phyloP scores from a whole-genome alignment of 2,113 vertebrate species.

The Struthidea cinerea region DNA sequence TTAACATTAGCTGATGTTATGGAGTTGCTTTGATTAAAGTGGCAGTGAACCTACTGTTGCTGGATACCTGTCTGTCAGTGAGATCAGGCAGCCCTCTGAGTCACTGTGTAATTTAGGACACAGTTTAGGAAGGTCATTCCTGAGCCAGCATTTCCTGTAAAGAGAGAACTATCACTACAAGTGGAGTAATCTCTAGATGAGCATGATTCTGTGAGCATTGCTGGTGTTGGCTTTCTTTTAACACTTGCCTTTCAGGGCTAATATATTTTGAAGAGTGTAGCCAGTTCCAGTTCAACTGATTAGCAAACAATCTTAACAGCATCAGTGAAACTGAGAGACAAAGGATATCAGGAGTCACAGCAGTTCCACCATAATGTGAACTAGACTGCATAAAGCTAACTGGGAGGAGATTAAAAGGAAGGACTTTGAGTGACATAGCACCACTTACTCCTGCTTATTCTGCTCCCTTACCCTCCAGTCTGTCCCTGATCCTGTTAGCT shows the following conservation, averaged over 20 bases:
- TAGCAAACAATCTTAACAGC: neutral
- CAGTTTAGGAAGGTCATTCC: neutral
- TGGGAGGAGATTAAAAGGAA: neutral
- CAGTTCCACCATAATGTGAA: neutral
- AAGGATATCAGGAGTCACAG: neutral
- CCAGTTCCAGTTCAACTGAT: neutral
- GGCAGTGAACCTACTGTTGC: neutral
- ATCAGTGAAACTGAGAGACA: neutral
- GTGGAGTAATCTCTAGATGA: neutral
- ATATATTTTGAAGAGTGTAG: neutral
- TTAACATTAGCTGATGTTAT: neutral
- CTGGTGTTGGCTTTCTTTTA: neutral
- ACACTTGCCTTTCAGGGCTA: neutral
- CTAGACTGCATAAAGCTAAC: neutral
- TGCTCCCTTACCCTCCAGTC: neutral
- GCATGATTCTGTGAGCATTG: neutral
- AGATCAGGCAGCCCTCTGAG: neutral
- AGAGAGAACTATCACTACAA: neutral
- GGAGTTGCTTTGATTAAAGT: neutral
- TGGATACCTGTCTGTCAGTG: neutral
- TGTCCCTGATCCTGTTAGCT: neutral
- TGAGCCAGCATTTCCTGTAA: constrained; percentile 46
- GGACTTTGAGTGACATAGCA: neutral
- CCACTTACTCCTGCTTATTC: neutral
- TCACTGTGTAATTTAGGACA: constrained; percentile 1